These are phyloP conservation scores for Sclerodermus sp. DNA, from an alignment of 2,888 invertebrate species.

Conservation along the genomic window DNA sequence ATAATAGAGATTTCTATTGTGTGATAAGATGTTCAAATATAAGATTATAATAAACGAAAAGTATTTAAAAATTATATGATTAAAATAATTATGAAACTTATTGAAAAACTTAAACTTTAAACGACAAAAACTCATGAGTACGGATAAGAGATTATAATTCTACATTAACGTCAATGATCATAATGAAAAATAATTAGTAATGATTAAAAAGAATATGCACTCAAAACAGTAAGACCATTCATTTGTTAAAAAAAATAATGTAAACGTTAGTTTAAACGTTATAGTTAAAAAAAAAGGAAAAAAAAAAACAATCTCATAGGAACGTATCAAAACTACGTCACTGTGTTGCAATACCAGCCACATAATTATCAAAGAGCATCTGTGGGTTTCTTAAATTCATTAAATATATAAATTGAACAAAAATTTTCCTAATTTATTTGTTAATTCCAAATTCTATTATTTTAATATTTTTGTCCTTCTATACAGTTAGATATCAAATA, in stretches of 20 bases:
- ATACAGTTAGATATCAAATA: too few species aligned
- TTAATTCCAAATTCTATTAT: too few species aligned
- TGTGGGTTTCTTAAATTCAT: background rate
- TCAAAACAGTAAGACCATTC: background rate
- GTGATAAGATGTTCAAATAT: constrained; percentile 23
- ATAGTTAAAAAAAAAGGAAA: background rate
- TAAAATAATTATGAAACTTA: constrained; percentile 8
- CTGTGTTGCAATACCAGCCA: background rate
- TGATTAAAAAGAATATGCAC: background rate
- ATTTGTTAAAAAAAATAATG: background rate
- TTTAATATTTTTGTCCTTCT: too few species aligned
- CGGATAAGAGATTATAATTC: too few species aligned
- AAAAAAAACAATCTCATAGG: constrained; percentile 13
- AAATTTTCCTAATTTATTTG: too few species aligned
- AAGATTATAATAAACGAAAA: constrained; percentile 12
- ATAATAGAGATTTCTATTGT: constrained; percentile 40
- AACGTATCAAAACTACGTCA: constrained; percentile 19
- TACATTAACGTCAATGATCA: background rate
- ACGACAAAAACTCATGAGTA: too few species aligned
- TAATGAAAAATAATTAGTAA: background rate
- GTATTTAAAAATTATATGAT: background rate
- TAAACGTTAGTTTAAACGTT: too few species aligned
- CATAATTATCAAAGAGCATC: background rate
- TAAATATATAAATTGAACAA: background rate
- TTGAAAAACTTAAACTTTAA: too few species aligned